A percentile compares a stretch with the other conserved stretches of the same genome.
Evolutionary conservation across 2,113 vertebrate genomes (phyloP).

Genomic region (Neoarius graeffei): DNA sequence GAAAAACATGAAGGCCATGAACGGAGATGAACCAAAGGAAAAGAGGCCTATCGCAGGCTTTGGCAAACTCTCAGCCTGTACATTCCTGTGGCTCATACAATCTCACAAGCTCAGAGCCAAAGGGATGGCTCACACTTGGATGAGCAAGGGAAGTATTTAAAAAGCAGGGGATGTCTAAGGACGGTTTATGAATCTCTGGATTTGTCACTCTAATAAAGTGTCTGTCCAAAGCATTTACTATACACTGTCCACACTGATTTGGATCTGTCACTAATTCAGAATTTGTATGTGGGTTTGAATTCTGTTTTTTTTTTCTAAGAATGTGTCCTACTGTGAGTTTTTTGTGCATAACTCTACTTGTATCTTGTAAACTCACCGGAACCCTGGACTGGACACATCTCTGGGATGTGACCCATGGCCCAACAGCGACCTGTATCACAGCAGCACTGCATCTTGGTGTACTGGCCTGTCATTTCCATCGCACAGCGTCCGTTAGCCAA

Average conservation of each 20-base stretch:
- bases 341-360: not conserved
- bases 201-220: not conserved
- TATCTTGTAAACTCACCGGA: constrained; percentile 78
- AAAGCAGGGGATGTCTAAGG: not conserved
- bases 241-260: not conserved
- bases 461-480: constrained; percentile 83
- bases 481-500: constrained; percentile 90
- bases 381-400: constrained; percentile 92
- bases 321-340: not conserved
- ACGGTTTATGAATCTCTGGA: not conserved
- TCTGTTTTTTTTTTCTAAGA: not conserved
- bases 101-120: constrained; percentile 11
- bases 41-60: not conserved
- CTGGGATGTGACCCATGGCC: constrained; percentile 84
- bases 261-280: not conserved
- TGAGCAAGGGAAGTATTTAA: constrained; percentile 25
- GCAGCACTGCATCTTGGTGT: constrained; percentile 92
- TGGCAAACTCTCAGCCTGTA: constrained; percentile 6
- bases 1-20: not conserved
- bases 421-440: constrained; percentile 95
- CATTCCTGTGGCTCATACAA: constrained; percentile 32
- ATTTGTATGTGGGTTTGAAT: constrained; percentile 14
- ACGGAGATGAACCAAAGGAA: constrained; percentile 1
- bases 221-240: not conserved
- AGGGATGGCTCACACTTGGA: constrained; percentile 19